Evolutionary conservation across 2,113 vertebrate genomes (phyloP), one percentile per base, ranked within the genome.

Genomic region (Neogobius melanostomus): DNA sequence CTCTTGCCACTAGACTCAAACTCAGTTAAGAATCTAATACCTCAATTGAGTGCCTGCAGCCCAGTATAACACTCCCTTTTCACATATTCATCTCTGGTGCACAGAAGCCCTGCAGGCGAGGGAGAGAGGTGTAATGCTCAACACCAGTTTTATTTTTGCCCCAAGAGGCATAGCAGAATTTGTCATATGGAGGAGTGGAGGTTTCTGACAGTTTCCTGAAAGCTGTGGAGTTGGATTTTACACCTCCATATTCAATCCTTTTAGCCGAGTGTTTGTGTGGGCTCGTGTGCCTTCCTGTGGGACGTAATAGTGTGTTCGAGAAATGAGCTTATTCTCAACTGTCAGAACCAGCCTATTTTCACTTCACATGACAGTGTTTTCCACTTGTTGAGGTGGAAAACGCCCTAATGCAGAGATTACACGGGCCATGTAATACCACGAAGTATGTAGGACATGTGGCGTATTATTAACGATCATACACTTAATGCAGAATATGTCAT

Each of bases 1-100:
- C 51, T 42, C 65, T 89, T 89, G 85, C 79, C 83, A 85, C 75
- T 71, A 44, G 77, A 73, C 86, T 87, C 82, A 91, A 76, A 70
- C 67, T 74, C 80, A 78, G 73, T 89, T 90, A 86, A 84, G 76
- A 83, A 87, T 87, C 78, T 82, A 90, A 89, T 90, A 79, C 82
- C 74, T 90, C 81, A 83, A 70, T 82, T 85, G 79, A 81, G 73
- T 84, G 82, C 72, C 79, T 86, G 83, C 74, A 89, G 81, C 72
- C 77, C 59, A 60, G 76, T 82, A 83, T 87, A 83, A 83, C 83
- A 72, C 75, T 88, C 76, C 56, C 67, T 62, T 72, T 82, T 84
- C 82, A 86, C 72, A 72, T 75, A 86, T 86, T 83, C 87, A 78
- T 87, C 80, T 79, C 80, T 84, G 87, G 85, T 74, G 85, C 43